These are phyloP conservation scores for Trogon surrucura DNA, from an alignment of 2,113 vertebrate genomes.

Conservation along the genomic window DNA sequence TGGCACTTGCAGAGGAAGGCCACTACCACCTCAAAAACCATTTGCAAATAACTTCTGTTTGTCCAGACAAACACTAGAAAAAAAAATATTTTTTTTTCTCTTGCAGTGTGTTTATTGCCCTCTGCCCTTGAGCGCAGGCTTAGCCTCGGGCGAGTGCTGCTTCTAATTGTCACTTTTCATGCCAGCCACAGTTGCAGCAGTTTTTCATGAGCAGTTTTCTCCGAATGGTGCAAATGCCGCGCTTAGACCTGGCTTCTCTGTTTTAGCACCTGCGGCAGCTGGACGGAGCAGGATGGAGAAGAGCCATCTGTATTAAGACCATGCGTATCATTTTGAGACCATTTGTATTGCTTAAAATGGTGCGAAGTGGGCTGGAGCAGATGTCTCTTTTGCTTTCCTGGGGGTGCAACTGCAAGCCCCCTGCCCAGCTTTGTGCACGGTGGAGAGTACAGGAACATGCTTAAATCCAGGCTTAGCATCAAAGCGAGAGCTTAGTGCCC, in stretches of 20 bases:
- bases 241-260: background rate
- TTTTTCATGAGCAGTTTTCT: background rate
- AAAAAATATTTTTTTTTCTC: background rate
- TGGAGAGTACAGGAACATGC: background rate
- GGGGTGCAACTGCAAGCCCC: background rate
- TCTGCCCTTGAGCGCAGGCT: background rate
- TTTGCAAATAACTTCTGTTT: slow-evolving; percentile 32
- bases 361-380: no score
- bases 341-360: accelerated
- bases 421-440: accelerated
- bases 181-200: accelerated
- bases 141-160: accelerated
- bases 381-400: background rate
- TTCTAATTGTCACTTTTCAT: no score
- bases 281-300: accelerated
- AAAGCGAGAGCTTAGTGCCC: background rate
- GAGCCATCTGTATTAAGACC: accelerated
- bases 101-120: background rate
- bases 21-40: background rate
- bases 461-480: background rate
- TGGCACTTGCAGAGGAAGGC: background rate
- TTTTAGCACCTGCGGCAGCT: accelerated
- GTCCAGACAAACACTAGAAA: background rate
- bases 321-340: no score
- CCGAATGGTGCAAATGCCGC: accelerated